A percentile compares a stretch with the other conserved stretches of the same genome.
phyloP scores from a whole-genome alignment of 1,140 invertebrate genomes.

The Heliconius nattereri region DNA sequence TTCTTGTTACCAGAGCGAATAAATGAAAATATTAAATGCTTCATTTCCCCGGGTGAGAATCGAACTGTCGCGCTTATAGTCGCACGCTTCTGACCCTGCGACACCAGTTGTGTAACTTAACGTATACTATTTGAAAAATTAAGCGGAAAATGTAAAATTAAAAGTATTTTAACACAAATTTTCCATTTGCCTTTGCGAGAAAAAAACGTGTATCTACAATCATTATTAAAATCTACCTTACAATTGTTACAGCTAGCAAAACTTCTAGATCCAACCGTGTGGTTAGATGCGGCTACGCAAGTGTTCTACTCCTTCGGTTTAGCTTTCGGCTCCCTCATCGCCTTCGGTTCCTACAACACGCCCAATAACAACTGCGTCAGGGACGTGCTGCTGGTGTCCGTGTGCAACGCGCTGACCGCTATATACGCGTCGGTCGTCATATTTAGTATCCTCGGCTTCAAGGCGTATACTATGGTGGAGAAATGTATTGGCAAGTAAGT shows the following conservation, averaged over 20 bases:
- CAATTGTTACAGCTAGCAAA: slow-evolving; percentile 85
- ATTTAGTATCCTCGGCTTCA: slow-evolving; percentile 93
- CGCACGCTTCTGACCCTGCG: no score
- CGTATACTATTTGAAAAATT: no score
- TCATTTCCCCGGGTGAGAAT: no score
- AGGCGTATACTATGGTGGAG: slow-evolving; percentile 90
- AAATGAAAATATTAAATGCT: no score
- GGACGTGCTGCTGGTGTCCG: slow-evolving; percentile 93
- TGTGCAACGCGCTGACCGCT: slow-evolving; percentile 95
- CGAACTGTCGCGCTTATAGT: no score
- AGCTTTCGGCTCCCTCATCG: slow-evolving; percentile 95
- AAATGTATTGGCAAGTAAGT: slow-evolving; percentile 89
- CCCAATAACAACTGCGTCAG: slow-evolving; percentile 94
- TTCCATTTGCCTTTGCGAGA: no score
- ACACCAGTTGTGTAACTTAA: no score
- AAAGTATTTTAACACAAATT: no score
- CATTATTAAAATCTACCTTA: no score
- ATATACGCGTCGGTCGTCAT: slow-evolving; percentile 97
- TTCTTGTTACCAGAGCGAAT: no score
- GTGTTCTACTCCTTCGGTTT: slow-evolving; percentile 97
- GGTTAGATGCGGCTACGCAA: slow-evolving; percentile 97
- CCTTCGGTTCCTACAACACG: slow-evolving; percentile 95
- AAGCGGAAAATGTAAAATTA: no score
- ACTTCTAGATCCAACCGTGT: slow-evolving; percentile 90
- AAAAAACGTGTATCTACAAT: no score